Conservation (phyloP, 2,113 vertebrate species). For the Syngnathus floridae region DNA sequence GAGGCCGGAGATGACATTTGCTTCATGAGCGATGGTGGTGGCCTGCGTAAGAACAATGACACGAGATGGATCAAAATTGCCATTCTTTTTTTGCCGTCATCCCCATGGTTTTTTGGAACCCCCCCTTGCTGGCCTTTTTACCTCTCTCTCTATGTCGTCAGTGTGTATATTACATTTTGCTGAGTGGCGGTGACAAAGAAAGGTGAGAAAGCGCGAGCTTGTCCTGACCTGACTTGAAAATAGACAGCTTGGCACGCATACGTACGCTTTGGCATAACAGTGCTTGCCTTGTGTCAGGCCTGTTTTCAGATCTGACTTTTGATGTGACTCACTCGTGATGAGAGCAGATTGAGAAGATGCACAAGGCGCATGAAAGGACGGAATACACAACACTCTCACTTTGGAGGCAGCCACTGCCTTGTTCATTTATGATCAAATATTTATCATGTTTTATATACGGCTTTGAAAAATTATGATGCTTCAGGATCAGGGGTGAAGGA, state of each 20-base stretch:
- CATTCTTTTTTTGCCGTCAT: constrained; percentile 26
- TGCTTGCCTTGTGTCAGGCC: constrained; percentile 55
- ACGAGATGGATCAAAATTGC: neutral
- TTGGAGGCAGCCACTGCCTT: constrained; percentile 15
- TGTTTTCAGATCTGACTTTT: constrained; percentile 37
- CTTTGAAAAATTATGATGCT: constrained; percentile 30
- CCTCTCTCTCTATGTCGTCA: constrained; percentile 2
- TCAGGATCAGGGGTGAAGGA: constrained; percentile 28
- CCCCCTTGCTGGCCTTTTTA: neutral
- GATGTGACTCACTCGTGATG: constrained; percentile 45
- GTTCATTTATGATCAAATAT: constrained; percentile 13
- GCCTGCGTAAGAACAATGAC: constrained; percentile 47
- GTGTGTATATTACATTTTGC: constrained; percentile 30
- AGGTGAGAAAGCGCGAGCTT: constrained; percentile 50
- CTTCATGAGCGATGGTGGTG: constrained; percentile 42
- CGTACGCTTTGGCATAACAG: constrained; percentile 42
- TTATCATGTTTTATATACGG: constrained; percentile 34
- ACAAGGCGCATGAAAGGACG: constrained; percentile 15
- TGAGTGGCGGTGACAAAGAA: constrained; percentile 57
- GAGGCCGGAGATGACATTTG: constrained; percentile 15
- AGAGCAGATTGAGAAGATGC: constrained; percentile 22
- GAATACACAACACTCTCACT: constrained; percentile 5
- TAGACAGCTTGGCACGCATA: constrained; percentile 55
- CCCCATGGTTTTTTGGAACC: constrained; percentile 17
- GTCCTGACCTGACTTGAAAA: constrained; percentile 66